Evolutionary conservation across 2,888 invertebrate species (phyloP).

Genomic region (Flexamia atlantica): DNA sequence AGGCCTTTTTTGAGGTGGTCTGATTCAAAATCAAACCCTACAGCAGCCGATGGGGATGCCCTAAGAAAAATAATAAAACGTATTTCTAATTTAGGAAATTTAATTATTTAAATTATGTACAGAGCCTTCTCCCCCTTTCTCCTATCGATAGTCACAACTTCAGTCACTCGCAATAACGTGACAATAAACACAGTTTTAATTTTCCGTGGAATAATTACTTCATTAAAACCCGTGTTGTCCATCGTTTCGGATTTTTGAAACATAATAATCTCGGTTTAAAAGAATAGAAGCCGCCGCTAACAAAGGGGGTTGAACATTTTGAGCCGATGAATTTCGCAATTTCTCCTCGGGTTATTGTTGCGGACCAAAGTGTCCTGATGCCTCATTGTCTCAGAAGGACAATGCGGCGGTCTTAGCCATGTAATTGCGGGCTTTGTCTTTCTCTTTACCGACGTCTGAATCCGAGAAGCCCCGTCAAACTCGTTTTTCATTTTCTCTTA

Average conservation of each 20-base stretch:
- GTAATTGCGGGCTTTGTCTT: conserved; percentile 27
- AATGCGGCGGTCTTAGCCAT: conserved; percentile 25
- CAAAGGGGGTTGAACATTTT: conserved; percentile 30
- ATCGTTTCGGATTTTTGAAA: conserved; percentile 15
- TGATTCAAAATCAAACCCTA: too few relatives aligned
- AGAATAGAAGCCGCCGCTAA: background rate
- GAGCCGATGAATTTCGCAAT: conserved; percentile 40
- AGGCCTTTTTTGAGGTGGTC: too few relatives aligned
- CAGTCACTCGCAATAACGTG: background rate
- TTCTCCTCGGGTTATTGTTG: conserved; percentile 30
- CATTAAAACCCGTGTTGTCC: conserved; percentile 37
- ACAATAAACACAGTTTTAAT: conserved; percentile 28
- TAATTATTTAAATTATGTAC: too few relatives aligned
- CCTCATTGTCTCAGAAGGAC: conserved; percentile 20
- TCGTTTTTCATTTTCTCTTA: background rate
- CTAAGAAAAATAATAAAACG: too few relatives aligned
- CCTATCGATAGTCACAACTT: too few relatives aligned
- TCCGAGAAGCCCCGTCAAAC: background rate
- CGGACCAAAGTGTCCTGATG: conserved; percentile 17
- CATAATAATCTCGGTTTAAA: conserved; percentile 45
- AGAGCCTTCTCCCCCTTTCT: too few relatives aligned
- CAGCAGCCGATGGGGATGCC: too few relatives aligned
- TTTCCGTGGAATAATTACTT: conserved; percentile 25
- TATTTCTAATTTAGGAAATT: too few relatives aligned
- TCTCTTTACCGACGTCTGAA: conserved; percentile 22